Percentiles rank a stretch among this genome's conserved stretches.
Evolutionary conservation across 2,888 invertebrate genomes (phyloP).

Genomic region (Trissolcus brochymenae): DNA sequence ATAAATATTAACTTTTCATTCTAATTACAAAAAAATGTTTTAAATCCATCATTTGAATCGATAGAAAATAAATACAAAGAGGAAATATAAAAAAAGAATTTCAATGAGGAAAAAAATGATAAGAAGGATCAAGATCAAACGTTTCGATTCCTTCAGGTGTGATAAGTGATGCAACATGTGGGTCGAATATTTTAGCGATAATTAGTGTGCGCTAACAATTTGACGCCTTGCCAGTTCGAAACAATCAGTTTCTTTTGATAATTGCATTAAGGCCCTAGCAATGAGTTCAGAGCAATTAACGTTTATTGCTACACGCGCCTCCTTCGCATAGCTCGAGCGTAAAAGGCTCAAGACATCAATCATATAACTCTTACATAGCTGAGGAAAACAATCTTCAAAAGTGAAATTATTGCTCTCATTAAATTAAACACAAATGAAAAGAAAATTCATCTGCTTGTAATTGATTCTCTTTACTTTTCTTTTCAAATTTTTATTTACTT

Average conservation of each 20-base stretch:
- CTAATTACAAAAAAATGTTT: too few species aligned
- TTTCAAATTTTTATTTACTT: too few species aligned
- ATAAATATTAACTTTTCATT: too few species aligned
- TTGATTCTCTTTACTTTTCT: too few species aligned
- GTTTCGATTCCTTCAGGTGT: slow-evolving; percentile 34
- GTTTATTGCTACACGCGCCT: slow-evolving; percentile 59
- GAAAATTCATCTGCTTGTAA: too few species aligned
- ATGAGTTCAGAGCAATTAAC: slow-evolving; percentile 65
- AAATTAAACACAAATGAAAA: too few species aligned
- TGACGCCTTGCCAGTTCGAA: slow-evolving; percentile 61
- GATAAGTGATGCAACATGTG: slow-evolving; percentile 62
- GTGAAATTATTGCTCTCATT: not conserved
- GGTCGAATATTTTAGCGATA: slow-evolving; percentile 72
- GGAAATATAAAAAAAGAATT: too few species aligned
- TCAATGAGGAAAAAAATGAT: not conserved
- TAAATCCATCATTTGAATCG: too few species aligned
- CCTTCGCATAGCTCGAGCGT: slow-evolving; percentile 18
- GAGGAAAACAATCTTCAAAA: not conserved
- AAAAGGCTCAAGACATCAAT: slow-evolving; percentile 26
- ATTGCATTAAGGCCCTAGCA: slow-evolving; percentile 64
- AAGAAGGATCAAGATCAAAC: slow-evolving; percentile 18
- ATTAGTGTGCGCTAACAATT: slow-evolving; percentile 68
- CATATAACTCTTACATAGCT: slow-evolving; percentile 3
- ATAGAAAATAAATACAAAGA: too few species aligned
- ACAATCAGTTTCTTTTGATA: slow-evolving; percentile 62